Evolutionary conservation across 2,888 invertebrate genomes (phyloP).

Genomic region (Rhogogaster chlorosoma): DNA sequence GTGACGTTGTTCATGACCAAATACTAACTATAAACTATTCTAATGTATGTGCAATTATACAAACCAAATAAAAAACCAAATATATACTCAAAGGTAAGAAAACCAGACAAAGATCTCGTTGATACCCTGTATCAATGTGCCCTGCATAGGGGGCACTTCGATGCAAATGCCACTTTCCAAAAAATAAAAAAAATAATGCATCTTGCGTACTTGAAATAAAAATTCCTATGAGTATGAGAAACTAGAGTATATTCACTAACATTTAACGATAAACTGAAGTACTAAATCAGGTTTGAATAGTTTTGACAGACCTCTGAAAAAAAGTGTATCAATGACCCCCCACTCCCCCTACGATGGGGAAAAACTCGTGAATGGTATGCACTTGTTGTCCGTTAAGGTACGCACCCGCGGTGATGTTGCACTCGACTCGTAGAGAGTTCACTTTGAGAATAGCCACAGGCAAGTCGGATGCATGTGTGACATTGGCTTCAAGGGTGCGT

Average conservation of each 20-base stretch:
- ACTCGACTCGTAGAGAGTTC: no score
- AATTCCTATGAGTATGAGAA: background rate
- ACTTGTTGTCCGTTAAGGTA: no score
- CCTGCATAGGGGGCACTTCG: slow-evolving; percentile 7
- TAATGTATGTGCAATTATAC: slow-evolving; percentile 27
- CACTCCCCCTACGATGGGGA: slow-evolving; percentile 9
- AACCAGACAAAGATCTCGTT: background rate
- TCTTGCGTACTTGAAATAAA: background rate
- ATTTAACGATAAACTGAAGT: background rate
- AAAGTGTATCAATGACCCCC: slow-evolving; percentile 11
- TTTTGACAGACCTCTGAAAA: background rate
- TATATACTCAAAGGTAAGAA: background rate
- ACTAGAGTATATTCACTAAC: slow-evolving; percentile 11
- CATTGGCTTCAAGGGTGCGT: no score
- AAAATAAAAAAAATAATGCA: background rate
- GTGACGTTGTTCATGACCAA: background rate
- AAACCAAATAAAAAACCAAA: slow-evolving; percentile 13
- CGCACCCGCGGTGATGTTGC: no score
- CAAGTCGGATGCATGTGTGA: no score
- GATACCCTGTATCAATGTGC: slow-evolving; percentile 14
- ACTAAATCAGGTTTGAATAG: background rate
- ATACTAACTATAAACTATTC: background rate
- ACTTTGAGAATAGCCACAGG: no score
- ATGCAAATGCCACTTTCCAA: background rate
- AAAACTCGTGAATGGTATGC: no score